Evolutionary conservation across 2,113 vertebrate species (phyloP), one percentile per base, ranked within the genome.

Genomic region (Caretta caretta): DNA sequence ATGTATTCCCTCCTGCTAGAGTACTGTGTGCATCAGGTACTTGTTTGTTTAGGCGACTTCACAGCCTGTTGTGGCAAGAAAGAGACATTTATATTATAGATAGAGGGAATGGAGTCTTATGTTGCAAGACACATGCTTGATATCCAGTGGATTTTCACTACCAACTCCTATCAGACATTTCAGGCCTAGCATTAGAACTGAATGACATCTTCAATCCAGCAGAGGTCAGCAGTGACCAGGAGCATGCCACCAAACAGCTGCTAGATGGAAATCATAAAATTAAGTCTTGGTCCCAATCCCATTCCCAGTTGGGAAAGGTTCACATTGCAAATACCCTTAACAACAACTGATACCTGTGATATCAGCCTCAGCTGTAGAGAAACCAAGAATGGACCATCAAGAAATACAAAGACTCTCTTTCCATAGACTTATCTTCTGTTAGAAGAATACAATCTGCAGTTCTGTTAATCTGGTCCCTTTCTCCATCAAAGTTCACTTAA

Each of bases 21-120:
- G 96, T 1, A 96, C 95, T 93, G 22, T 0, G 20, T 49, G 72
- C 53, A 25, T 27, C 42, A 42, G 0, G 93, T 89, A 89, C 95
- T 96, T 96, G 96, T 90, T 87, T 24, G 96, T 90, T 87, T 24
- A 6, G 93, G n/a, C 80, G 90, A 97, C 92, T 96, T 92, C 5
- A 8, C 85, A 94, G 94, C 92, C 93, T 59, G 57, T 13, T 82
- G 51, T 1, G 65, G 4, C 29, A 8, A 93, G 86, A 56, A 65
- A 86, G 86, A 0, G 3, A 87, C 42, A 86, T 46, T 88, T 29
- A 24, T 78, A 0, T 0, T 22, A 7, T 0, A 0, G 87, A 89
- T 51, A 48, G 29, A 89, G 83, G 27, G 89, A 83, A 20, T 76
- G 38, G 80, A 75, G 46, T 87, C 35, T 87, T 56, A 12, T 87